These are phyloP conservation scores for Euwallacea similis DNA, from an alignment of 1,140 invertebrate species.

Conservation along the genomic window DNA sequence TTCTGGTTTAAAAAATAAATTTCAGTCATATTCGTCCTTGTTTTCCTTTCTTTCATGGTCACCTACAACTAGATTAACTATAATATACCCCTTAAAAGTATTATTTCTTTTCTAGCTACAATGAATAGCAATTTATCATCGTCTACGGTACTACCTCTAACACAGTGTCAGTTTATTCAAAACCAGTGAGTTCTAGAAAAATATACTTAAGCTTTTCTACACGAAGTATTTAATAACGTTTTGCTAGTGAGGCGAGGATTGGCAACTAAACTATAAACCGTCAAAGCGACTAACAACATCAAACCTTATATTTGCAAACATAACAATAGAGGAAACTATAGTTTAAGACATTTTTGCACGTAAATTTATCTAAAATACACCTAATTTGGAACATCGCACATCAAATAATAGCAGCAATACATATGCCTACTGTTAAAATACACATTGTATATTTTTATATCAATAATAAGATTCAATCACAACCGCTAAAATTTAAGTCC, in stretches of 20 bases:
- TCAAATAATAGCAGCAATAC: conserved; percentile 34
- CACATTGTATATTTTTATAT: conserved; percentile 29
- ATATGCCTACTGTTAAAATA: conserved; percentile 31
- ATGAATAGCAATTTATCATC: not conserved
- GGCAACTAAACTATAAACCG: conserved; percentile 26
- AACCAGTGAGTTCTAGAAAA: conserved; percentile 32
- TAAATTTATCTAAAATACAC: conserved; percentile 8
- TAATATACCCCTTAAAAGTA: too few species aligned
- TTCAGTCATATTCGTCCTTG: too few species aligned
- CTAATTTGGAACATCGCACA: conserved; percentile 23
- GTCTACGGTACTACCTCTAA: too few species aligned
- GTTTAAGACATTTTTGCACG: too few species aligned
- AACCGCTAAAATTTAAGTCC: conserved; percentile 12
- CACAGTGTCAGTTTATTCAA: conserved; percentile 4
- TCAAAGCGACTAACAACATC: conserved; percentile 24
- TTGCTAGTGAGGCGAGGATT: conserved; percentile 28
- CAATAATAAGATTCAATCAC: conserved; percentile 10
- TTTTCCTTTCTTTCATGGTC: too few species aligned
- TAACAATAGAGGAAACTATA: conserved; percentile 6
- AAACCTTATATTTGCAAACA: conserved; percentile 19
- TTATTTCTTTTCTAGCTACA: too few species aligned
- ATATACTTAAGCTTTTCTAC: conserved; percentile 20
- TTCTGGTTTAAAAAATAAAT: too few species aligned
- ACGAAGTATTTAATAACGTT: conserved; percentile 6
- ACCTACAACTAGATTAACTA: not conserved